Percentiles rank a stretch among this genome's conserved stretches.
Evolutionary conservation across 2,113 vertebrate genomes (phyloP).

Genomic region (Archilochus colubris): DNA sequence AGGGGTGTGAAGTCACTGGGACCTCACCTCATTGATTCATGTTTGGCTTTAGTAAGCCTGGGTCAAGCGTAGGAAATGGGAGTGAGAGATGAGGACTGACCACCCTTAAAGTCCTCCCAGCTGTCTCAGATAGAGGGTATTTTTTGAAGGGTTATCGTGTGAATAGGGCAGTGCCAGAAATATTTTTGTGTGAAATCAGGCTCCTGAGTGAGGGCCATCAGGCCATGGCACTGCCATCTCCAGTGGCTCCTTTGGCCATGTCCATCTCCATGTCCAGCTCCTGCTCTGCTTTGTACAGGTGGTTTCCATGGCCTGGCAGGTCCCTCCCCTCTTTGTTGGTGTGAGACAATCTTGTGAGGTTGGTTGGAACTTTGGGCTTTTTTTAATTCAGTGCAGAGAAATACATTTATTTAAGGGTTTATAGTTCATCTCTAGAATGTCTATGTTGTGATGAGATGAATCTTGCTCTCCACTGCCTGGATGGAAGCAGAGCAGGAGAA

Average conservation of each 20-base stretch:
- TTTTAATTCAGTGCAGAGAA: background rate
- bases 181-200: background rate
- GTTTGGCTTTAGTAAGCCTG: background rate
- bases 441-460: background rate
- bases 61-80: background rate
- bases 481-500: accelerated
- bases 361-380: background rate
- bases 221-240: background rate
- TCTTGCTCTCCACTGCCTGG: accelerated
- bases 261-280: accelerated
- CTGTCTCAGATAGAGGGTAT: background rate
- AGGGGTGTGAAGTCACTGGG: background rate
- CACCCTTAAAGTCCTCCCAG: accelerated
- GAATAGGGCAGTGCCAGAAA: background rate
- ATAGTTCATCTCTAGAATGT: background rate
- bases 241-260: background rate
- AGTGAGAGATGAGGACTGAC: background rate
- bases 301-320: background rate
- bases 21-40: background rate
- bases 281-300: background rate
- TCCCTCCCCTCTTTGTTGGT: background rate
- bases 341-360: background rate
- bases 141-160: background rate
- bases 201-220: background rate
- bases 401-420: background rate